Conservation (phyloP, 2,113 vertebrate species). For the Calidris pugnax region DNA sequence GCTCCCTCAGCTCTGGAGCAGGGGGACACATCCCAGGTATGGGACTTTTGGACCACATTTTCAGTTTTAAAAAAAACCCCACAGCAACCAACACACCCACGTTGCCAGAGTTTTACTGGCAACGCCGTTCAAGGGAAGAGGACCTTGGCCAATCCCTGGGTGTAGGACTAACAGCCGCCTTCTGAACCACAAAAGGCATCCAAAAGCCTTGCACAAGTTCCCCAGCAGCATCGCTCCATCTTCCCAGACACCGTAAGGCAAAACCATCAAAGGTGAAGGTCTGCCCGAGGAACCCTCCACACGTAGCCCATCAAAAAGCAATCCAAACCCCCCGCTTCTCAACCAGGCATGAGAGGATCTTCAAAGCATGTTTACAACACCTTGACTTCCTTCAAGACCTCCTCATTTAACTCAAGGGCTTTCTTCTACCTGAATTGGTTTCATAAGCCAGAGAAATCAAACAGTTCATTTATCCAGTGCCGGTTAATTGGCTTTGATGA, state of each 20-base stretch:
- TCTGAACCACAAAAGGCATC: neutral
- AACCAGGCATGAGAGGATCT: fast-evolving
- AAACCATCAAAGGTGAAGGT: neutral
- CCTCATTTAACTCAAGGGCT: neutral
- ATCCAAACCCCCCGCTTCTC: neutral
- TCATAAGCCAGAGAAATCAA: neutral
- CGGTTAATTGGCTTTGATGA: neutral
- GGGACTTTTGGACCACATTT: neutral
- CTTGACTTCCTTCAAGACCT: neutral
- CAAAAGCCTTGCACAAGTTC: neutral
- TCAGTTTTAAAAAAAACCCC: neutral
- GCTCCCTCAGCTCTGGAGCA: neutral
- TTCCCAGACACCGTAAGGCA: neutral
- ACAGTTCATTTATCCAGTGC: neutral
- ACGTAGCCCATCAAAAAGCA: fast-evolving
- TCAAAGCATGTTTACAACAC: neutral
- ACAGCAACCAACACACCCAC: neutral
- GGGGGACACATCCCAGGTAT: neutral
- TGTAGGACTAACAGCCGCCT: neutral
- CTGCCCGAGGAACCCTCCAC: neutral
- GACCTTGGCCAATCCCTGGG: neutral
- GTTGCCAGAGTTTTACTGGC: neutral
- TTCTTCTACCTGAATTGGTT: neutral
- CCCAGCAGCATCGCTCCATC: neutral
- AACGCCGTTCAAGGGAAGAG: neutral